phyloP scores from a whole-genome alignment of 2,113 vertebrate species.

The Sturnus vulgaris region DNA sequence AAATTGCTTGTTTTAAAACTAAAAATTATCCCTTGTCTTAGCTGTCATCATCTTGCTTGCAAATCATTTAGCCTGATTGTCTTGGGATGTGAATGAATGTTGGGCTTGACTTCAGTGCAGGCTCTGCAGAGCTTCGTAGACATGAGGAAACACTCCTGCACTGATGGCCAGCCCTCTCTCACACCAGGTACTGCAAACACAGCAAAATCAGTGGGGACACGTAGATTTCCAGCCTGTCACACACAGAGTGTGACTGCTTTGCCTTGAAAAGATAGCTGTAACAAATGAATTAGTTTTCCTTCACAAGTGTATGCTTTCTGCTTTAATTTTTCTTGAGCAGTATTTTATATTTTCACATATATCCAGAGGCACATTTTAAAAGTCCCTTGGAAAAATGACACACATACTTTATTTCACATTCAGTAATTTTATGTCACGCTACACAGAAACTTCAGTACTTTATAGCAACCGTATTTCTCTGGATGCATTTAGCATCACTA shows the following conservation, averaged over 20 bases:
- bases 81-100: neutral
- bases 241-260: neutral
- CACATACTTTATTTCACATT: conserved; percentile 30
- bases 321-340: neutral
- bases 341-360: conserved; percentile 38
- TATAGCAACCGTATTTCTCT: conserved; percentile 1
- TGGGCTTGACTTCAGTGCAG: neutral
- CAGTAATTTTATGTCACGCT: conserved; percentile 10
- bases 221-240: neutral
- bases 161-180: neutral
- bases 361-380: conserved; percentile 40
- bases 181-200: neutral
- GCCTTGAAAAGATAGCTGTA: conserved; percentile 22
- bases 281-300: neutral
- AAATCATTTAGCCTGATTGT: neutral
- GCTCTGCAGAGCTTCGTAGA: neutral
- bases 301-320: neutral
- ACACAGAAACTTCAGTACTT: conserved; percentile 29
- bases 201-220: neutral
- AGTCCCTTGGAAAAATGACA: conserved; percentile 33
- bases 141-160: neutral
- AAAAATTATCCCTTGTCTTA: conserved; percentile 4
- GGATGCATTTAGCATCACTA: conserved; percentile 13
- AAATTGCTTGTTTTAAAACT: neutral
- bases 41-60: neutral